phyloP scores from a whole-genome alignment of 1,140 invertebrate genomes.

The Lanistes nyassanus region DNA sequence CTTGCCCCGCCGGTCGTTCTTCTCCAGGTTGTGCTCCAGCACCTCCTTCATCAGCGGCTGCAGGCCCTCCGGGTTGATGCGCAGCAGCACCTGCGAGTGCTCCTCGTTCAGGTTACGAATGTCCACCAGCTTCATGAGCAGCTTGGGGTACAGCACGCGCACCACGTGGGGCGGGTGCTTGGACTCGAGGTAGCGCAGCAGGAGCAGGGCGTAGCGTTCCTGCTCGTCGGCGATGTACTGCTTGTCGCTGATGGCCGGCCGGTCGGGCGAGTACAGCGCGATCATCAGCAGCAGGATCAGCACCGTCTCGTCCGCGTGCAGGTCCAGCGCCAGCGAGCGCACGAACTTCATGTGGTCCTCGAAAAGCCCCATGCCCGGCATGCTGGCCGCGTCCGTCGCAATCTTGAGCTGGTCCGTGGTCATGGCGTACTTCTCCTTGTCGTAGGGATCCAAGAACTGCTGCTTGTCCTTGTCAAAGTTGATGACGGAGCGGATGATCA shows the following conservation, averaged over 20 bases:
- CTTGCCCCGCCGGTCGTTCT: conserved; percentile 31
- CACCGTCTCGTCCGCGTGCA: conserved; percentile 69
- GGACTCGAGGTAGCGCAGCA: conserved; percentile 69
- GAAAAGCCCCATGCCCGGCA: conserved; percentile 59
- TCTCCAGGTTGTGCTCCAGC: conserved; percentile 61
- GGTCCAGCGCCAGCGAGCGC: conserved; percentile 62
- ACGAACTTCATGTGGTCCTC: conserved; percentile 71
- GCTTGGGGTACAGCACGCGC: conserved; percentile 67
- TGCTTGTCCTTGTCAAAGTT: conserved; percentile 66
- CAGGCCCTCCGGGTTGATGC: conserved; percentile 66
- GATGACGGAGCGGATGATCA: conserved; percentile 68
- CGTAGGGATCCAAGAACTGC: conserved; percentile 64
- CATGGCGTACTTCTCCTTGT: conserved; percentile 63
- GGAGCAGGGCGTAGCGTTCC: conserved; percentile 69
- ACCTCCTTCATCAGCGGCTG: conserved; percentile 68
- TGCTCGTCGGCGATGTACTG: conserved; percentile 65
- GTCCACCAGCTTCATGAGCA: conserved; percentile 70
- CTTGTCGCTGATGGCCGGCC: conserved; percentile 66
- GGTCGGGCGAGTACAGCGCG: conserved; percentile 70
- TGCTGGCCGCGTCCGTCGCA: conserved; percentile 30
- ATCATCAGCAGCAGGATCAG: conserved; percentile 69
- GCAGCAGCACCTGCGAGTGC: conserved; percentile 69
- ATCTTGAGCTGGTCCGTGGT: conserved; percentile 61
- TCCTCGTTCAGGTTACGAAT: conserved; percentile 71
- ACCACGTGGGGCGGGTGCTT: conserved; percentile 64